Evolutionary conservation across 2,888 invertebrate genomes (phyloP).

Genomic region (Zaprionus obscuricornis): DNA sequence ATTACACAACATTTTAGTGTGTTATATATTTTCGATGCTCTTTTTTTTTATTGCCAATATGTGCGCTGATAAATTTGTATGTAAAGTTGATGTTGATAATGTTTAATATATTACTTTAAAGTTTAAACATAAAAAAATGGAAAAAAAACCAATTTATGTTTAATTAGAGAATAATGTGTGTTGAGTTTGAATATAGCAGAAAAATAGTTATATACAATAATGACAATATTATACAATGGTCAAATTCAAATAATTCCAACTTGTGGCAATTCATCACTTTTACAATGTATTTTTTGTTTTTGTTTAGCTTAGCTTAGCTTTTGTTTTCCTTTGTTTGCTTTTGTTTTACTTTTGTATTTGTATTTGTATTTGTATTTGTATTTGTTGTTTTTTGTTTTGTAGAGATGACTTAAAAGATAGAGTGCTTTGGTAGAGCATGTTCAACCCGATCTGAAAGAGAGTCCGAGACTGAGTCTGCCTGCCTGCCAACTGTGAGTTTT

Average conservation of each 20-base stretch:
- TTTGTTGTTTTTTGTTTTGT: too few species aligned
- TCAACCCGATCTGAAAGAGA: constrained; percentile 48
- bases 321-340: too few species aligned
- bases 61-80: too few species aligned
- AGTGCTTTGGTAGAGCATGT: constrained; percentile 69
- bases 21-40: constrained; percentile 32
- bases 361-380: too few species aligned
- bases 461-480: too few species aligned
- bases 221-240: constrained; percentile 66
- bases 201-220: constrained; percentile 38
- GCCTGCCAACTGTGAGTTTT: constrained; percentile 40
- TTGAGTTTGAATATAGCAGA: constrained; percentile 43
- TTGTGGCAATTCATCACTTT: constrained; percentile 50
- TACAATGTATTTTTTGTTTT: constrained; percentile 15
- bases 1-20: constrained; percentile 29
- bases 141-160: constrained; percentile 37
- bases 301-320: constrained; percentile 27
- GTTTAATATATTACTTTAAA: too few species aligned
- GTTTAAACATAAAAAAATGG: constrained; percentile 38
- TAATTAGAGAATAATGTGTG: constrained; percentile 19
- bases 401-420: constrained; percentile 58
- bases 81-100: constrained; percentile 22
- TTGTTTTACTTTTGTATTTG: too few species aligned
- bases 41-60: constrained; percentile 57
- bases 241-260: constrained; percentile 49